Base-by-base conservation (phyloP, 2,113 vertebrate species). In the Gulo gulo region DNA sequence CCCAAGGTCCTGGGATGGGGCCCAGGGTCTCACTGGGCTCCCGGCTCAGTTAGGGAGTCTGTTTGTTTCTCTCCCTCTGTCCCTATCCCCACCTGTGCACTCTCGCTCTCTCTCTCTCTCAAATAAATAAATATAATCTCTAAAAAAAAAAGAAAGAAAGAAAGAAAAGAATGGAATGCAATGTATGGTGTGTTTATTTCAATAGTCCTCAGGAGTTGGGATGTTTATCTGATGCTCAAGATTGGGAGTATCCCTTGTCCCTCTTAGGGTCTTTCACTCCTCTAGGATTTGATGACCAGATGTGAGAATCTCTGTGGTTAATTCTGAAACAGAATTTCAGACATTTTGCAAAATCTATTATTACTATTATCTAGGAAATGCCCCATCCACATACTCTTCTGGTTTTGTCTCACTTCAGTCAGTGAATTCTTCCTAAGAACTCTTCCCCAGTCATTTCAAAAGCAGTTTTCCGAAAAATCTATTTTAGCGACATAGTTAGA, bases 401-500 rank as follows among this genome's bases (percentile, higher is more conserved):
- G n/a, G 16, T 81, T 91, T 81, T 2, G 26, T 42, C 34, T 93
- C 76, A 94, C 57, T 71, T 84, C 12, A 84, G 26, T 47, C 3
- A 1, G 34, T 82, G 59, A 94, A 39, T 79, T 86, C 94, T 80
- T 89, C 57, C 85, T 84, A 76, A 12, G 20, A 94, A 81, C 2
- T 91, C 88, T 91, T 92, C 20, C 47, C 80, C 57, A 65, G 65
- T 81, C n/a, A 74, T 87, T 97, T 82, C 93, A 63, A 92, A 90
- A 87, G 20, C 21, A 92, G 29, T 92, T 88, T 61, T 78, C 63
- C 61, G n/a, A 69, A 94, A 97, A 90, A 57, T 42, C 36, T 91
- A 55, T 88, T 97, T 97, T 88, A 93, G 23, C 90, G 71, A 61
- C 45, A 26, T 67, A 94, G 67, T 91, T 76, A 94, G 36, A 92